Conservation (phyloP, 2,888 invertebrate genomes). For the Himalopsyche kuldschensis region DNA sequence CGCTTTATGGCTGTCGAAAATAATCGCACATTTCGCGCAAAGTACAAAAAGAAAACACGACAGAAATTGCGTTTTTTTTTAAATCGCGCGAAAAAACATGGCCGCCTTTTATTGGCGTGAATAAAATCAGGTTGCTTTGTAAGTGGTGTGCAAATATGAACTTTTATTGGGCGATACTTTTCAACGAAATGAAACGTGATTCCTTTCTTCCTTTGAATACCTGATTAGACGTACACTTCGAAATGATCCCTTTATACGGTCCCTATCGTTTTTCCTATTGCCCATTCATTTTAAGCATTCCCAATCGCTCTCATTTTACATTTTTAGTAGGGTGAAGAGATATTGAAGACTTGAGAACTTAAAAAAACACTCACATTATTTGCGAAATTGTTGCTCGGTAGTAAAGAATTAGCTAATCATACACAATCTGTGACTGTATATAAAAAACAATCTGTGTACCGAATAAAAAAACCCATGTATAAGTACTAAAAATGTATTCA, state of each 20-base stretch:
- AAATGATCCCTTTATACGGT: constrained; percentile 20
- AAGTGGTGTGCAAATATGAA: neutral
- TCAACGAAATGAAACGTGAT: neutral
- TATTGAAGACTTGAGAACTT: neutral
- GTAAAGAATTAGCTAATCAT: too few species aligned
- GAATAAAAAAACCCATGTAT: too few species aligned
- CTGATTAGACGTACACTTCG: neutral
- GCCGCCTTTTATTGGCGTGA: neutral
- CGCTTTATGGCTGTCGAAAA: neutral
- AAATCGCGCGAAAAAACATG: neutral
- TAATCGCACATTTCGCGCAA: neutral
- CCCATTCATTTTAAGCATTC: constrained; percentile 11
- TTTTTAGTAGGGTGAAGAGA: neutral
- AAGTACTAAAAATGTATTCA: too few species aligned
- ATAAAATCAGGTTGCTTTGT: neutral
- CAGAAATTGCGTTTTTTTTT: neutral
- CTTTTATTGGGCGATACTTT: neutral
- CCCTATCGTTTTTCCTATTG: constrained; percentile 11
- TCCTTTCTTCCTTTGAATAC: neutral
- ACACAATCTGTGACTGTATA: too few species aligned
- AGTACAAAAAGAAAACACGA: neutral
- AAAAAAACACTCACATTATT: neutral
- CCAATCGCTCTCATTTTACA: neutral
- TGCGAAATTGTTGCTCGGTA: too few species aligned
- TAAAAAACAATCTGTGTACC: too few species aligned